Evolutionary conservation across 2,888 invertebrate genomes (phyloP), one percentile per base, ranked within the genome.

Genomic region (Leptinotarsa rubiginosa): DNA sequence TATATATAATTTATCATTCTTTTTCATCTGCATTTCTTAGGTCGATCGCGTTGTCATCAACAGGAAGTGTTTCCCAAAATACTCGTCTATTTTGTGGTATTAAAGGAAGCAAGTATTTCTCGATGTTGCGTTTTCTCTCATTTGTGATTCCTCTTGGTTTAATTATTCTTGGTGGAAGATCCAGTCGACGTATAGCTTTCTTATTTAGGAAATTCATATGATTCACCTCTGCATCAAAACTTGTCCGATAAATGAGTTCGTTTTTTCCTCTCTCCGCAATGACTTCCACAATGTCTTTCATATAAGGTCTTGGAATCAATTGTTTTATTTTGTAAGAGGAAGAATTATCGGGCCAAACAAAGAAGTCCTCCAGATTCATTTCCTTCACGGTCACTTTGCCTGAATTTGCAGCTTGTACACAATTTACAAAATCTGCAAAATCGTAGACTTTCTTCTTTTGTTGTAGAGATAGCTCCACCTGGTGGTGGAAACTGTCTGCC

Each of bases 391-490:
- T 71, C 62, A 72, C 74, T 59, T 77, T 77, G 47, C 70, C 64
- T 20, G 74, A 54, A 65, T 73, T 73, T 62, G 73, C 54, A 50
- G 72, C 56, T 56, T 69, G 62, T 50, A 77, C 74, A 59, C 69
- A 50, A 31, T 52, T 50, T 31, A 56, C 59, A 67, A 77, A 77
- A 67, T 77, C 77, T 25, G 49, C 22, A 62, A 77, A 77, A 64
- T 77, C 76, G 62, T 66, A 71, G 22, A 77, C 70, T 67, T 72
- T 76, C 47, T 68, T 70, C 50, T 41, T 71, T 47, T 67, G 25
- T 66, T 77, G 73, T 62, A 77, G 25, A 47, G 73, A 69, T 31
- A 68, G 49, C 50, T 77, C 76, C 20, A 77, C n/a, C n/a, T n/a
- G n/a, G n/a, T n/a, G n/a, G n/a, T n/a, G n/a, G n/a, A n/a, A n/a